Percentiles rank a stretch among this genome's conserved stretches.
Evolutionary conservation across 2,113 vertebrate genomes (phyloP).

Genomic region (Castor canadensis): DNA sequence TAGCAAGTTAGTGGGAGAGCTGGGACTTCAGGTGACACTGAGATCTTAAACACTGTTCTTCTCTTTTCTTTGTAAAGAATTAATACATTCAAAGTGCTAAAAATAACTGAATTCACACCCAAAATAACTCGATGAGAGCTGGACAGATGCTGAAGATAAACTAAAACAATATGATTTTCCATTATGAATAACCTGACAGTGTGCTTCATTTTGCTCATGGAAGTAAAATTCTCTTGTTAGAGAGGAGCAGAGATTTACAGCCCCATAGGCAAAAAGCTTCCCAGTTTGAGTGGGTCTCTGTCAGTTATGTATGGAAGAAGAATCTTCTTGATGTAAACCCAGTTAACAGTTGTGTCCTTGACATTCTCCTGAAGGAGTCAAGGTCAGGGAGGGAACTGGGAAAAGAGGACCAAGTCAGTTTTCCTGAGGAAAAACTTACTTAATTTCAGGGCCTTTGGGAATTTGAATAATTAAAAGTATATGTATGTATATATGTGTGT

Average conservation of each 20-base stretch:
- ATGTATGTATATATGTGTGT: not conserved
- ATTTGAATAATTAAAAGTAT: not conserved
- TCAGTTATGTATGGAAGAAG: not conserved
- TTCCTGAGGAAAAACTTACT: not conserved
- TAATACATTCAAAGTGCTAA: constrained; percentile 9
- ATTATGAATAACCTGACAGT: constrained; percentile 67
- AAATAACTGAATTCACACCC: constrained; percentile 43
- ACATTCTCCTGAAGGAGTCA: not conserved
- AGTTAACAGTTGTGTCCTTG: constrained; percentile 2
- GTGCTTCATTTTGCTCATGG: constrained; percentile 59
- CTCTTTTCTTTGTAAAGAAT: constrained; percentile 53
- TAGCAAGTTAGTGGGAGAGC: not conserved
- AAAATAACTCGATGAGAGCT: constrained; percentile 54
- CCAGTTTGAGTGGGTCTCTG: not conserved
- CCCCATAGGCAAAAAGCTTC: constrained; percentile 8
- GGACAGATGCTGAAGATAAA: constrained; percentile 41
- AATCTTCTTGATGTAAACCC: constrained; percentile 27
- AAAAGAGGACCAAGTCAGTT: not conserved
- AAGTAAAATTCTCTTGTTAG: constrained; percentile 67
- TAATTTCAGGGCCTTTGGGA: not conserved
- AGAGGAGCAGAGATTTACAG: constrained; percentile 7
- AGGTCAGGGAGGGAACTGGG: fast-evolving
- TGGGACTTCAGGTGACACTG: not conserved
- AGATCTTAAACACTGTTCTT: constrained; percentile 3
- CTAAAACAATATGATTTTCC: constrained; percentile 71